Percentiles rank a stretch among this genome's conserved stretches.
Evolutionary conservation across 2,113 vertebrate genomes (phyloP).

Genomic region (Alosa alosa): DNA sequence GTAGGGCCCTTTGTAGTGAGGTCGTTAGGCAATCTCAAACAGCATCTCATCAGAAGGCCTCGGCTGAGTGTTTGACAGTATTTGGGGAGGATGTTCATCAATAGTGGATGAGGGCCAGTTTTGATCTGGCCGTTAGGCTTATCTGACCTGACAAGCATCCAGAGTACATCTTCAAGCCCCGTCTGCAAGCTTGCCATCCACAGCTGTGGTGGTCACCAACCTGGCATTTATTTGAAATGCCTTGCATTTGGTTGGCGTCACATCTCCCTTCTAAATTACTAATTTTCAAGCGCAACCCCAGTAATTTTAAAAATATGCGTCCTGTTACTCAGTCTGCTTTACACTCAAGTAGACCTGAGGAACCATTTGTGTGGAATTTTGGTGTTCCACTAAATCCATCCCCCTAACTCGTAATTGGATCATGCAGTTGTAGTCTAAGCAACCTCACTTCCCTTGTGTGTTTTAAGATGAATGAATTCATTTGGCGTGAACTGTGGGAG

Average conservation of each 20-base stretch:
- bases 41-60: constrained; percentile 21
- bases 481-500: constrained; percentile 21
- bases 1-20: constrained; percentile 12
- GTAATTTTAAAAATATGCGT: not conserved
- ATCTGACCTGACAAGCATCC: constrained; percentile 37
- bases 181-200: constrained; percentile 26
- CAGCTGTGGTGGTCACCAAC: constrained; percentile 28
- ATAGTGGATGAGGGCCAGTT: constrained; percentile 28
- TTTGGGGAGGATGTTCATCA: constrained; percentile 18
- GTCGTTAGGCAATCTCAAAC: constrained; percentile 21
- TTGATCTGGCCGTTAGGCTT: constrained; percentile 33
- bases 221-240: constrained; percentile 26
- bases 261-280: not conserved
- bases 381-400: not conserved
- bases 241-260: not conserved
- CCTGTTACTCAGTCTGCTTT: not conserved
- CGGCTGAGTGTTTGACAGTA: constrained; percentile 22
- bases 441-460: constrained; percentile 32
- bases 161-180: not conserved
- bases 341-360: not conserved
- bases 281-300: not conserved
- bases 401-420: constrained; percentile 4
- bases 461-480: constrained; percentile 37
- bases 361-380: constrained; percentile 12
- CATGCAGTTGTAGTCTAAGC: constrained; percentile 12